phyloP scores from a whole-genome alignment of 2,113 vertebrate genomes.

The Mesitornis unicolor region DNA sequence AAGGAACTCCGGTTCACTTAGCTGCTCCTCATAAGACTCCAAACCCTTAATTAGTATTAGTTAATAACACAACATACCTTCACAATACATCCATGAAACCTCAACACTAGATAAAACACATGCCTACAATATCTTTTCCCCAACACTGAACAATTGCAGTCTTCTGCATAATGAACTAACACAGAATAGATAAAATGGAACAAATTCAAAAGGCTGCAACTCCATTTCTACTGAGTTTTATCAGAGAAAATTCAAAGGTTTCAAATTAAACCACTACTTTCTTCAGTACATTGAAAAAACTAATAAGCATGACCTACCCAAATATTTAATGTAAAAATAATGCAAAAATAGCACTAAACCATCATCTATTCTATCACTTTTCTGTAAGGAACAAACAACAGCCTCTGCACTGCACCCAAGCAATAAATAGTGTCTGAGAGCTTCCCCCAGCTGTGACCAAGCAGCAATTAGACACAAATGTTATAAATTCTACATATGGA shows the following conservation, averaged over 20 bases:
- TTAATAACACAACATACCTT: not conserved
- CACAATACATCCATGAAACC: not conserved
- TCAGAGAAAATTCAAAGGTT: not conserved
- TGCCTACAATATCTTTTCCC: not conserved
- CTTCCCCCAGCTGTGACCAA: not conserved
- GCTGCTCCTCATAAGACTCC: no score
- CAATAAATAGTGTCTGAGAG: not conserved
- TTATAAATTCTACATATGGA: not conserved
- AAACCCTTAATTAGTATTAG: not conserved
- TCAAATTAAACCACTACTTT: not conserved
- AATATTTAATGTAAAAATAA: accelerated
- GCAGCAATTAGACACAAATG: not conserved
- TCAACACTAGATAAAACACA: not conserved
- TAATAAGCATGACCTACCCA: not conserved
- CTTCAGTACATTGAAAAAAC: not conserved
- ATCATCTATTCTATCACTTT: not conserved
- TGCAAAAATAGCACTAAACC: not conserved
- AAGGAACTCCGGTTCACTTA: no score
- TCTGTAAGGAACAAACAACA: not conserved
- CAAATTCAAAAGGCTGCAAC: not conserved
- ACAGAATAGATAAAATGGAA: not conserved
- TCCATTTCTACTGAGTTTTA: not conserved
- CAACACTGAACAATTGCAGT: not conserved
- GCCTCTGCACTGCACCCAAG: accelerated
- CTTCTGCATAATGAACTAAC: not conserved